These are phyloP conservation scores for Phytoseiulus persimilis DNA, from an alignment of 2,888 invertebrate genomes.

Conservation along the genomic window DNA sequence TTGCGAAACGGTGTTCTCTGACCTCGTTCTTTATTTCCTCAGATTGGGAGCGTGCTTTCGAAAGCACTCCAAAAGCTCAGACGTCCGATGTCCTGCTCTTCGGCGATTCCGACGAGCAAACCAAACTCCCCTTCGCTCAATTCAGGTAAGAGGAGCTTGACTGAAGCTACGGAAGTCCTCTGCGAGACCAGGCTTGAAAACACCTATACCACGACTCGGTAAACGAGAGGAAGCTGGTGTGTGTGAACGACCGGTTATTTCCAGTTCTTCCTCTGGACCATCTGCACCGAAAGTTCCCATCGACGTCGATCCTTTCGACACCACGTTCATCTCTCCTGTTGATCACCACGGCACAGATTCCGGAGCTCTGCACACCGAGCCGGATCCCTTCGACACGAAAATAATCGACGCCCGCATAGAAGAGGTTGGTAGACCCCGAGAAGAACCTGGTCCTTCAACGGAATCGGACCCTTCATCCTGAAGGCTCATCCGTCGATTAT, in stretches of 20 bases:
- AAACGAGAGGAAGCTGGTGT: not conserved
- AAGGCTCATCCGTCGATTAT: too few species aligned
- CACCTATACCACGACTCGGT: not conserved
- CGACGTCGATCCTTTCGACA: conserved; percentile 74
- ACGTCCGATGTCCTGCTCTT: conserved; percentile 9
- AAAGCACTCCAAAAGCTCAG: not conserved
- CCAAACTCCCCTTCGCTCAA: conserved; percentile 21
- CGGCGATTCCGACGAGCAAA: conserved; percentile 12
- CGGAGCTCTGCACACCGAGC: conserved; percentile 46
- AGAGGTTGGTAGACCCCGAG: conserved; percentile 39
- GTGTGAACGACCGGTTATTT: not conserved
- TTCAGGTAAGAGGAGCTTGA: not conserved
- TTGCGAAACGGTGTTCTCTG: not conserved
- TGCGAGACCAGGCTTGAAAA: not conserved
- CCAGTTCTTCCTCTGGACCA: not conserved
- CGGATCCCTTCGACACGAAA: conserved; percentile 63
- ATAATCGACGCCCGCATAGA: conserved; percentile 54
- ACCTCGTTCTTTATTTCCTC: not conserved
- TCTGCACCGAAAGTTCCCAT: not conserved
- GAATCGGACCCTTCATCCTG: too few species aligned
- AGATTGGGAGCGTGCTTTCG: conserved; percentile 26
- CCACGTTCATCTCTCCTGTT: conserved; percentile 58
- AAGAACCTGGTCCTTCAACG: too few species aligned
- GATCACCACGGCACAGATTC: conserved; percentile 32
- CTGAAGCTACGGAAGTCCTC: not conserved